phyloP scores from a whole-genome alignment of 2,797 vertebrate species.

The Merluccius polli region DNA sequence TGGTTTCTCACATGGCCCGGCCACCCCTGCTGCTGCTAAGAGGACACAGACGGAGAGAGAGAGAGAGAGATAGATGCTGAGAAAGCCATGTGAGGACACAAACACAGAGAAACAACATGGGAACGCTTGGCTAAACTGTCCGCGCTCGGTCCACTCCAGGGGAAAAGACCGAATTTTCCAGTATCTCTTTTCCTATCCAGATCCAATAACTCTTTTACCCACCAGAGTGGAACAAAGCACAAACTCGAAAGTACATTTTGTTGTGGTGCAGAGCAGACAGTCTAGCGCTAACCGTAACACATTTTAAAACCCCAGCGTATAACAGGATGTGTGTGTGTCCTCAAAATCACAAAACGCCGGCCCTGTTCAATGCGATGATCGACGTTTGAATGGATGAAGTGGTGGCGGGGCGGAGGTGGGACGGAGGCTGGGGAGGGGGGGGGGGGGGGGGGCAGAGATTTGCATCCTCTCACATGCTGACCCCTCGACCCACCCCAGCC shows the following conservation, averaged over 20 bases:
- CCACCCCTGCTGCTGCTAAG: conserved; percentile 58
- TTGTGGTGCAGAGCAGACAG: too few relatives aligned
- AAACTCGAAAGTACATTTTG: not conserved
- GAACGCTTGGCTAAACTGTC: conserved; percentile 20
- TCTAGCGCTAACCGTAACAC: too few relatives aligned
- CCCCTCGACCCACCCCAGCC: conserved; percentile 19
- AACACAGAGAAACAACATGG: conserved; percentile 42
- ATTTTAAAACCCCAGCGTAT: too few relatives aligned
- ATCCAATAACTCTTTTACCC: not conserved
- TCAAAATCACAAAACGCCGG: too few relatives aligned
- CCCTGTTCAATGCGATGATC: too few relatives aligned
- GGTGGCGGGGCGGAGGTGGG: too few relatives aligned
- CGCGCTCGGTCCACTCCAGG: not conserved
- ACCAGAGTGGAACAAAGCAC: not conserved
- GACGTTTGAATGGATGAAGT: not conserved
- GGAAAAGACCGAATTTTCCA: not conserved
- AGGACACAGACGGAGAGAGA: conserved; percentile 17
- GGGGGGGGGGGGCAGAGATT: not conserved
- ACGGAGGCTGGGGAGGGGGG: too few relatives aligned
- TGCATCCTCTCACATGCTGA: not conserved
- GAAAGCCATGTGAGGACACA: conserved; percentile 49
- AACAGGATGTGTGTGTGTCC: too few relatives aligned
- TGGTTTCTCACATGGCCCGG: conserved; percentile 66
- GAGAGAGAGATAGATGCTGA: conserved; percentile 44
- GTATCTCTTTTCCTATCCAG: not conserved